These are phyloP conservation scores for Tiphia femorata DNA, from an alignment of 2,888 invertebrate genomes.

Conservation along the genomic window DNA sequence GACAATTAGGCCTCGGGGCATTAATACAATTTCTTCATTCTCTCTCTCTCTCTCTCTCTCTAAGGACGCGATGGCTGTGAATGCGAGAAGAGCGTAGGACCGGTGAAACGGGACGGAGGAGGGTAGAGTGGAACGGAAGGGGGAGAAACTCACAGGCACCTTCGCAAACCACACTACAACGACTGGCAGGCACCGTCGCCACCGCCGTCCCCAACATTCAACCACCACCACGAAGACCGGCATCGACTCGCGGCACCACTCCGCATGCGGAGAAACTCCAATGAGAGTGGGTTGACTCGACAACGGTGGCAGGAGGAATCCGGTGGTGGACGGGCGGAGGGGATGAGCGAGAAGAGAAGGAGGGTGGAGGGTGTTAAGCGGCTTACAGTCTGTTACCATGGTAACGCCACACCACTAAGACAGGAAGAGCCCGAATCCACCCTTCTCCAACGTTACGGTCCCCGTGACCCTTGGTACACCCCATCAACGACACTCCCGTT, in stretches of 20 bases:
- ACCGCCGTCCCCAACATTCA: slow-evolving; percentile 21
- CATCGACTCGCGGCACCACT: too few species aligned
- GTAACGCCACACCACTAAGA: slow-evolving; percentile 64
- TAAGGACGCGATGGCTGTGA: not conserved
- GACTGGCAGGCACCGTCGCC: not conserved
- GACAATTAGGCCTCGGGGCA: too few species aligned
- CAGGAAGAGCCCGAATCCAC: slow-evolving; percentile 53
- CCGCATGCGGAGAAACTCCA: slow-evolving; percentile 25
- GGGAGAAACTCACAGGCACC: too few species aligned
- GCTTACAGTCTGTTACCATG: slow-evolving; percentile 67
- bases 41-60: not conserved
- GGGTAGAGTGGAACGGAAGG: too few species aligned
- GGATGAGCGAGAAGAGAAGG: slow-evolving; percentile 27
- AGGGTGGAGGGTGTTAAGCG: slow-evolving; percentile 62
- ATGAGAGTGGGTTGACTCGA: slow-evolving; percentile 44
- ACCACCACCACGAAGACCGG: slow-evolving; percentile 10
- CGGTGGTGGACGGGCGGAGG: slow-evolving; percentile 23
- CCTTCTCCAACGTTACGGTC: slow-evolving; percentile 37
- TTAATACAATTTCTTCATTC: not conserved
- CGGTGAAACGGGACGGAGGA: too few species aligned
- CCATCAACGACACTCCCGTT: slow-evolving; percentile 38
- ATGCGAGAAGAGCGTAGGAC: too few species aligned
- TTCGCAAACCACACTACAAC: not conserved
- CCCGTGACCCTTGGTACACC: slow-evolving; percentile 32
- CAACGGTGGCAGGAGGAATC: slow-evolving; percentile 44